Evolutionary conservation across 2,113 vertebrate species (phyloP).

Genomic region (Corvus moneduloides): DNA sequence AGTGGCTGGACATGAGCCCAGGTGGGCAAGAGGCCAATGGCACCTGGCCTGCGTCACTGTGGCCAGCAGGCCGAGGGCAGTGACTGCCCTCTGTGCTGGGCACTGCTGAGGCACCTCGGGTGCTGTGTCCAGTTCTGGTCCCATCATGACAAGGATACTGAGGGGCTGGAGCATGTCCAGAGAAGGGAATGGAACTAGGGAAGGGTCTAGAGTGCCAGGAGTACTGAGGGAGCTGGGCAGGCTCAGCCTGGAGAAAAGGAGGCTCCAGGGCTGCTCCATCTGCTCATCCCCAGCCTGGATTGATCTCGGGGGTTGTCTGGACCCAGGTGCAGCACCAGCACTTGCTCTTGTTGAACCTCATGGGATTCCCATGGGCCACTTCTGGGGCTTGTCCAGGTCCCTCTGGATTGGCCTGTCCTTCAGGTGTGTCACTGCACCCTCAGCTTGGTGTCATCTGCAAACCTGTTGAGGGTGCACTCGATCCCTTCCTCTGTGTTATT

Average conservation of each 20-base stretch:
- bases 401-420: neutral
- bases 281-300: neutral
- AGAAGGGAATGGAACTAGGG: neutral
- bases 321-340: neutral
- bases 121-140: neutral
- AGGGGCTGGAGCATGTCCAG: neutral
- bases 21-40: neutral
- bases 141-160: neutral
- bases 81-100: neutral
- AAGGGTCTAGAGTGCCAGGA: neutral
- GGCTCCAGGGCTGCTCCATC: neutral
- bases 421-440: neutral
- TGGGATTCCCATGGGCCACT: neutral
- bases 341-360: neutral
- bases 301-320: neutral
- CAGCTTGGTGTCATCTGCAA: neutral
- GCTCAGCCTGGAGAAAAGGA: neutral
- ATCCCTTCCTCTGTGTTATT: neutral
- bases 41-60: neutral
- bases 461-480: fast-evolving
- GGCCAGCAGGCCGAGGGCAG: neutral
- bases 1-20: neutral
- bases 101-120: neutral
- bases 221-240: neutral
- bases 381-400: neutral